Evolutionary conservation across 1,140 invertebrate species (phyloP).

Genomic region (Bombus waltoni): DNA sequence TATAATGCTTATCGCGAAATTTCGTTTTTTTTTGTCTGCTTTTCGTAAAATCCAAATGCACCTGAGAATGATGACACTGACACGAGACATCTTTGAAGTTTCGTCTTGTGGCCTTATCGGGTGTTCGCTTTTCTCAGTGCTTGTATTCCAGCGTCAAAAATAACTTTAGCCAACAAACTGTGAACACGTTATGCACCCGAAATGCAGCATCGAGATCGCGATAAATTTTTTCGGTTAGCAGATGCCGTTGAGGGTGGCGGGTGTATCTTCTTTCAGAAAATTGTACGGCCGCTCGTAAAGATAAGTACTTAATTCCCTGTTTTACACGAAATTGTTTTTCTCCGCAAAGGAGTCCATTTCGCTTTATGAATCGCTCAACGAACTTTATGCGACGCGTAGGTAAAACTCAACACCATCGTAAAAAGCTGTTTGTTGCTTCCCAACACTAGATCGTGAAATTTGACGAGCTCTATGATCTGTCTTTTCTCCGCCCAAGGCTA

Average conservation of each 20-base stretch:
- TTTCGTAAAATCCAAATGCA: slow-evolving; percentile 6
- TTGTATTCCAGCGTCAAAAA: slow-evolving; percentile 2
- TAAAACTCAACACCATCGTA: slow-evolving; percentile 10
- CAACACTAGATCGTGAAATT: slow-evolving; percentile 1
- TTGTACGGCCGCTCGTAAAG: slow-evolving; percentile 61
- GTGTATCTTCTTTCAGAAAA: slow-evolving; percentile 64
- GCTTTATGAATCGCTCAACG: slow-evolving; percentile 56
- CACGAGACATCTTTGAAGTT: slow-evolving; percentile 11
- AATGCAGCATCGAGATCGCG: slow-evolving; percentile 51
- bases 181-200: slow-evolving; percentile 41
- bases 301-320: slow-evolving; percentile 68
- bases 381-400: slow-evolving; percentile 23
- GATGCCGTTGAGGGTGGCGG: slow-evolving; percentile 14
- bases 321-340: slow-evolving; percentile 67
- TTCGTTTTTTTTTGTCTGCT: background rate
- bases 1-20: background rate
- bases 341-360: slow-evolving; percentile 33
- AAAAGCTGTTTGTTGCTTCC: background rate
- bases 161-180: slow-evolving; percentile 55
- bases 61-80: slow-evolving; percentile 5
- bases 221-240: slow-evolving; percentile 60
- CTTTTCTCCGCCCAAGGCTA: background rate
- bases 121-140: background rate
- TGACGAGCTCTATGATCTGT: background rate
- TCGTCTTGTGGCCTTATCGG: slow-evolving; percentile 35